These are phyloP conservation scores for Uromys caudimaculatus DNA, from an alignment of 2,797 vertebrate genomes.

Conservation along the genomic window DNA sequence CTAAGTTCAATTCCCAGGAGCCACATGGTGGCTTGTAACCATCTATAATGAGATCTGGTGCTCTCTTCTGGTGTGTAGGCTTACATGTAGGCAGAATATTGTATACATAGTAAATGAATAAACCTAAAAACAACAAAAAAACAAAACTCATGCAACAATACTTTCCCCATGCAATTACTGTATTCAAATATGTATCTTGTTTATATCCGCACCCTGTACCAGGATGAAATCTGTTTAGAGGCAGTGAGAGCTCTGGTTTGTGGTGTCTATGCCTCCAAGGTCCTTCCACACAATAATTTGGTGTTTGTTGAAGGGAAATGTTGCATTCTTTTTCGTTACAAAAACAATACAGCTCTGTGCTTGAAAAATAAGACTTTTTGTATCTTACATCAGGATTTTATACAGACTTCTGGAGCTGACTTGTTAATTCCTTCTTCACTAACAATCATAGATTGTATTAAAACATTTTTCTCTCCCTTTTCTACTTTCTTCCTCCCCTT, in stretches of 20 bases:
- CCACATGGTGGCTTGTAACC: neutral
- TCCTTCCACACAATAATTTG: neutral
- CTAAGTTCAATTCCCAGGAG: neutral
- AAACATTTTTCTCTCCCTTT: slow-evolving; percentile 1
- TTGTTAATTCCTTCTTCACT: neutral
- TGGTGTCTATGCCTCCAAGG: neutral
- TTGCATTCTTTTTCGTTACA: neutral
- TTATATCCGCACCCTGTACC: neutral
- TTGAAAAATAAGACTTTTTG: slow-evolving; percentile 28
- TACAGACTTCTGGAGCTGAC: neutral
- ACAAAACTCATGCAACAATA: neutral
- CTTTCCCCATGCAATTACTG: neutral
- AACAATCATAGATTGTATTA: slow-evolving; percentile 12
- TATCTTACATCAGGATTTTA: slow-evolving; percentile 21
- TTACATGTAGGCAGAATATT: neutral
- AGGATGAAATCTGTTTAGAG: neutral
- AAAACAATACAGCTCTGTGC: slow-evolving; percentile 48
- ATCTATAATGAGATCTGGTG: neutral
- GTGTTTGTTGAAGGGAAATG: slow-evolving; percentile 36
- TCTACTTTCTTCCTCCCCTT: neutral
- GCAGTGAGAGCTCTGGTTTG: neutral
- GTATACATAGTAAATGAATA: neutral
- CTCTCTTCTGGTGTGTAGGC: neutral
- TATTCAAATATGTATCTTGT: neutral
- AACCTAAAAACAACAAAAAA: neutral